These are phyloP conservation scores for Cyrtorhinus lividipennis DNA, from an alignment of 1,140 invertebrate genomes.

Conservation along the genomic window DNA sequence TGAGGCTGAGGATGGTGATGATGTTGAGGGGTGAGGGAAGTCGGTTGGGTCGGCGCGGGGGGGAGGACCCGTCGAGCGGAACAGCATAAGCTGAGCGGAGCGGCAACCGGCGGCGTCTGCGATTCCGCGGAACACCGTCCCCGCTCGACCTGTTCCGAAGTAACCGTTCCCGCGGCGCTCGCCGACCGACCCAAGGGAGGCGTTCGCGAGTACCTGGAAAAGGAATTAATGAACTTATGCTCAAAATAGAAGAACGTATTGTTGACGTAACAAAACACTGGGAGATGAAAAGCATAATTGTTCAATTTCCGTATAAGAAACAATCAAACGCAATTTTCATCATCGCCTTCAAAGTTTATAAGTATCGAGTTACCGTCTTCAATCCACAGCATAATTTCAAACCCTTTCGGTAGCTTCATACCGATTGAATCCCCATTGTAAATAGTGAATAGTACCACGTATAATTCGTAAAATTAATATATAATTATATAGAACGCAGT, in stretches of 20 bases:
- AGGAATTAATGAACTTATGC: not conserved
- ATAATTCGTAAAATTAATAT: too few relatives aligned
- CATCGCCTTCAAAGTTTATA: too few relatives aligned
- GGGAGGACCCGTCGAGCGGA: conserved; percentile 1
- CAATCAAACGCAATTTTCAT: too few relatives aligned
- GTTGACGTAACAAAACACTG: too few relatives aligned
- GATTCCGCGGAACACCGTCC: not conserved
- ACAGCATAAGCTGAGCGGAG: conserved; percentile 7
- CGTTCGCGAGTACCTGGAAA: conserved; percentile 8
- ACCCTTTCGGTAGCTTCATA: too few relatives aligned
- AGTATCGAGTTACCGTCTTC: too few relatives aligned
- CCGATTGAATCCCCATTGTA: too few relatives aligned
- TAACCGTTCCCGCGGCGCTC: not conserved
- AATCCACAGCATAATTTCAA: too few relatives aligned
- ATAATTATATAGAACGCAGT: too few relatives aligned
- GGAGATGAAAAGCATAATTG: too few relatives aligned
- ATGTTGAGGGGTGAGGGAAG: conserved; percentile 4
- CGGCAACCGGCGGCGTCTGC: not conserved
- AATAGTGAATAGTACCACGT: too few relatives aligned
- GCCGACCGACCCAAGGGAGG: conserved; percentile 4
- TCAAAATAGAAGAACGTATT: not conserved
- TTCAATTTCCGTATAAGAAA: too few relatives aligned
- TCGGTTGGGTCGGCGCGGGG: not conserved
- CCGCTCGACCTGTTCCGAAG: not conserved
- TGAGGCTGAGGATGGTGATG: conserved; percentile 3